Evolutionary conservation across 1,140 invertebrate genomes (phyloP), one percentile per base, ranked within the genome.

Genomic region (Euura lappo): DNA sequence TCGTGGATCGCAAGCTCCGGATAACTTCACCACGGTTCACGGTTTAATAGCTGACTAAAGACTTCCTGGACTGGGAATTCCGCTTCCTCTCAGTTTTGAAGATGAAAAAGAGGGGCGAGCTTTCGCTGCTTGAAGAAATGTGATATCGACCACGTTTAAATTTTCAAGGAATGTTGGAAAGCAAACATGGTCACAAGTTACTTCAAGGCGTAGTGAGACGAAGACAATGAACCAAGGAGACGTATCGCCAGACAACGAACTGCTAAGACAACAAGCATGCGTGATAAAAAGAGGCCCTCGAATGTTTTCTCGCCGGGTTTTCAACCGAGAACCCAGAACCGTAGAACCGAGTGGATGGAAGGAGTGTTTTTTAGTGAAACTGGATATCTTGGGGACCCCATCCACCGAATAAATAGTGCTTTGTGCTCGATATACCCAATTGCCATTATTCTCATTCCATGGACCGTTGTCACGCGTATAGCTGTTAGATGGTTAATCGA

Each of bases 221-320:
- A 6, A 6, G 51, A 60, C 51, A 60, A 60, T 60, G 51, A 60
- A n/a, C 51, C 51, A 60, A n/a, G 8, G 44, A 73, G 68, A 11
- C 72, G 72, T 75, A 72, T 70, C 75, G 76, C 76, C 71, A 71
- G 67, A 51, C 79, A 75, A 78, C 76, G 71, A 77, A 75, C 76
- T 77, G 73, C 77, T 80, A 78, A 79, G 79, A 80, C 79, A 80
- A 80, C 78, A 82, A 78, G 69, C 72, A 72, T 76, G 78, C 78
- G 80, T 82, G 80, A 79, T 75, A 78, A 74, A 68, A 76, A 76
- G 77, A 68, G 71, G 4, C 51, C 51, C 3, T 60, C 51, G 51
- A 28, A 60, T n/a, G 51, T 60, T 60, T 60, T 60, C 51, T 60
- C 51, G 51, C 51, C 51, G 51, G 51, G 10, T 60, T 60, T 60